Base-by-base conservation (phyloP, 2,888 invertebrate genomes). In the Himalopsyche anomala region DNA sequence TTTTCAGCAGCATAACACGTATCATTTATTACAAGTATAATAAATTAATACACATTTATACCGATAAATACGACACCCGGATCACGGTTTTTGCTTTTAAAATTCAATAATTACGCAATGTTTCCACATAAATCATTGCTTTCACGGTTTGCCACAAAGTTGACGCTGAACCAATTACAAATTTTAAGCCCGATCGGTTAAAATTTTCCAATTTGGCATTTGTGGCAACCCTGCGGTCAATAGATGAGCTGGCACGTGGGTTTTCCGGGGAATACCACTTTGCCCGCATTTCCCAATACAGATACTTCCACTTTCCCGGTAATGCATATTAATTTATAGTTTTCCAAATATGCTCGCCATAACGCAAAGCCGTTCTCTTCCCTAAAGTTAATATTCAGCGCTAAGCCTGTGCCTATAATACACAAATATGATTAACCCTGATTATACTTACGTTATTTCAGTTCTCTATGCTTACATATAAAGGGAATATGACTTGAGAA, bases 321-420 rank as follows among this genome's bases (percentile, higher is more conserved):
- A 74, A 74, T 74, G 74, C 74, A 74, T 74, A 74, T 74, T 74
- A 74, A 74, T 74, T 74, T 74, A 74, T 74, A 74, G 74, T 74
- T 74, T 74, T 74, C 74, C 74, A 74, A 74, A 74, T 74, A 74
- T 74, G 74, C 74, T 12, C 19, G 74, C 38, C 38, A 74, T 74
- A 11, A 74, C 28, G 36, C 74, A 36, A 74, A 36, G 28, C 74
- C 74, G 36, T 36, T 11, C 74, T 74, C 11, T 74, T 15, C 74
- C 74, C 62, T 38, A 74, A 74, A 36, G 74, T 74, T 38, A 74
- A 74, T 74, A 74, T 74, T 74, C 74, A 38, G 19, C 36, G 38
- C 36, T 19, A 74, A 74, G 36, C 74, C 38, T 36, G 5, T 38
- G 74, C 38, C 12, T 74, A 62, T 6, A 28, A 62, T 28, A 74